phyloP scores from a whole-genome alignment of 2,888 invertebrate species.

The Caenorhabditis panamensis region DNA sequence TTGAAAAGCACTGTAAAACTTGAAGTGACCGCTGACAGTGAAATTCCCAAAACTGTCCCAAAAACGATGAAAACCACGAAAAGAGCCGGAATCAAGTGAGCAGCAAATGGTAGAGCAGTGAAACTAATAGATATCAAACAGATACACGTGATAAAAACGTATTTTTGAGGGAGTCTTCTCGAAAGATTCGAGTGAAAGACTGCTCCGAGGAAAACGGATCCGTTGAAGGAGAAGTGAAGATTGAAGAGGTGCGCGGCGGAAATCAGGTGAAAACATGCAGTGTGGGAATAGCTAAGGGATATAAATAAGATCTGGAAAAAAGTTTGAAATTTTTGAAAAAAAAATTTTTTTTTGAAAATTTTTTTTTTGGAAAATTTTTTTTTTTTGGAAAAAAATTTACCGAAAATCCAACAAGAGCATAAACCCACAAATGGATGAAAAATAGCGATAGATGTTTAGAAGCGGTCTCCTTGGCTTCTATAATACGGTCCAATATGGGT shows the following conservation, averaged over 20 bases:
- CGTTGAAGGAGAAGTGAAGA: constrained; percentile 63
- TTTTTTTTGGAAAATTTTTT: neutral
- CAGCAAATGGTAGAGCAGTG: constrained; percentile 25
- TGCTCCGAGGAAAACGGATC: constrained; percentile 62
- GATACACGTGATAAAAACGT: constrained; percentile 28
- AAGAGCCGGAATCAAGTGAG: constrained; percentile 19
- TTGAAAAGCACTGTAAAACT: constrained; percentile 42
- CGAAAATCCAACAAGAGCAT: constrained; percentile 48
- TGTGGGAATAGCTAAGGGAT: constrained; percentile 59
- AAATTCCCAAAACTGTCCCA: constrained; percentile 46
- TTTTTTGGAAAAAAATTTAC: constrained; percentile 8
- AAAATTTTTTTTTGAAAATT: neutral
- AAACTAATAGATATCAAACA: constrained; percentile 17
- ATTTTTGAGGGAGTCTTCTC: constrained; percentile 45
- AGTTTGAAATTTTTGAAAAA: neutral
- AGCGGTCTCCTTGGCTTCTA: constrained; percentile 40
- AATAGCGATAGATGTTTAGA: constrained; percentile 37
- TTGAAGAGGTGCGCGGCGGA: constrained; percentile 60
- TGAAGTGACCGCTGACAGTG: constrained; percentile 35
- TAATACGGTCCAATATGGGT: constrained; percentile 49
- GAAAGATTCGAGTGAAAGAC: constrained; percentile 56
- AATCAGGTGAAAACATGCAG: constrained; percentile 55
- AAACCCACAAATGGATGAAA: constrained; percentile 52
- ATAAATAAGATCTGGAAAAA: constrained; percentile 62
- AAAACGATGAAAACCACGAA: constrained; percentile 50